Evolutionary conservation across 2,797 vertebrate species (phyloP), one percentile per base, ranked within the genome.

Genomic region (Eulemur albifrons): DNA sequence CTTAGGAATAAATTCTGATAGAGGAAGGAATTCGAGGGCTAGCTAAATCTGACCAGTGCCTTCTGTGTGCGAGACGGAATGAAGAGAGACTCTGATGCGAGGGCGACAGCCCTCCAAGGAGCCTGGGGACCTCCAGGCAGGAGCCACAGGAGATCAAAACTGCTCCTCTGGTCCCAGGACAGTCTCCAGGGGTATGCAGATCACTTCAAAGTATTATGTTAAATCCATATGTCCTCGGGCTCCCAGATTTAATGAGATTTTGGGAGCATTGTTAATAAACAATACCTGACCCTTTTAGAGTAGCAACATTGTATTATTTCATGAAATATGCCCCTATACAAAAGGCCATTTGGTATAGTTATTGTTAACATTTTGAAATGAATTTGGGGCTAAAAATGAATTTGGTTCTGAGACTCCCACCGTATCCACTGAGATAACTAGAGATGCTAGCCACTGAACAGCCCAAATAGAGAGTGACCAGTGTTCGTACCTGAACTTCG

Each of bases 251-350:
- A 95, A 96, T 95, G 48, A 93, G 86, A 89, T 93, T 76, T 76
- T 45, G 65, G 17, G 87, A 40, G n/a, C 54, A 38, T 81, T 91
- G 61, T 90, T 91, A 88, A 89, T 84, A 92, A 95, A 92, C 72
- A 72, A 70, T 54, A 18, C 50, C 88, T 87, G 79, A 90, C 95
- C 94, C 97, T 96, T 96, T 61, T 59, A 81, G 86, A 87, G 57
- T 21, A 59, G 86, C 52, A 30, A 43, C 50, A 54, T 79, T 54
- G 1, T 84, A 95, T 86, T 73, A 85, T 84, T 94, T 92, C 86
- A 48, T 32, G 65, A 88, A 92, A 59, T 54, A 79, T 27, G 75
- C 25, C 52, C 67, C 50, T 21, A 27, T 32, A 30, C 77, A 57
- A 72, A 94, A 87, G 27, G 25, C 52, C 72, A 63, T 27, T 81